Percentiles rank a stretch among this genome's conserved stretches.
phyloP scores from a whole-genome alignment of 2,797 vertebrate species.

The Acipenser oxyrinchus region DNA sequence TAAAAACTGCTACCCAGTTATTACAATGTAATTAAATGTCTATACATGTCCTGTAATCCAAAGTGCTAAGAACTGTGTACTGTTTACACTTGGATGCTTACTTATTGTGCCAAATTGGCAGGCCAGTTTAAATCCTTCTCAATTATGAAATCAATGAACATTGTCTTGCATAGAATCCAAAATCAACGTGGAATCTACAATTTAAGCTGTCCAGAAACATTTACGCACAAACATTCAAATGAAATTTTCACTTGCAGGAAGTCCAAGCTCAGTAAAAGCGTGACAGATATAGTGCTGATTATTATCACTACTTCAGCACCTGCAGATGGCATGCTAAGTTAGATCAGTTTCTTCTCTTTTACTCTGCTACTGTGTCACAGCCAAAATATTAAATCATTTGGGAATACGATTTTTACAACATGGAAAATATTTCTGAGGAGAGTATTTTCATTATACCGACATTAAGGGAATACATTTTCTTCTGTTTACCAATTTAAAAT shows the following conservation, averaged over 20 bases:
- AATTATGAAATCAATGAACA: too few relatives aligned
- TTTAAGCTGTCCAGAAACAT: constrained; percentile 21
- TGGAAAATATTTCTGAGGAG: neutral
- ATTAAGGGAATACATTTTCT: neutral
- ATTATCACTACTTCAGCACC: constrained; percentile 43
- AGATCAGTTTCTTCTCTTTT: constrained; percentile 35
- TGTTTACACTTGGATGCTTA: too few relatives aligned
- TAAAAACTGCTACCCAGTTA: too few relatives aligned
- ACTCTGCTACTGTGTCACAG: constrained; percentile 27
- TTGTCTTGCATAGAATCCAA: too few relatives aligned
- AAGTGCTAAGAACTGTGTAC: too few relatives aligned
- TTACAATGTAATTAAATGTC: too few relatives aligned
- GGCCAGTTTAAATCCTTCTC: too few relatives aligned
- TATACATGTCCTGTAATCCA: too few relatives aligned
- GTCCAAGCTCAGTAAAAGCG: constrained; percentile 23
- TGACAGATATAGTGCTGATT: constrained; percentile 32
- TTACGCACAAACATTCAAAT: constrained; percentile 26
- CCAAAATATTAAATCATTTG: neutral
- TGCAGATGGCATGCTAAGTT: constrained; percentile 26
- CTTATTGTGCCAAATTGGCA: too few relatives aligned
- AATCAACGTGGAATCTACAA: constrained; percentile 1
- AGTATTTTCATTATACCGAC: constrained; percentile 20
- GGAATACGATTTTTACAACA: neutral
- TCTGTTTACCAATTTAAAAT: constrained; percentile 8
- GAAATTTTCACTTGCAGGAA: constrained; percentile 33